A percentile compares a stretch with the other conserved stretches of the same genome.
Conservation (phyloP, 2,888 invertebrate species). For the Drosophila eohydei region DNA sequence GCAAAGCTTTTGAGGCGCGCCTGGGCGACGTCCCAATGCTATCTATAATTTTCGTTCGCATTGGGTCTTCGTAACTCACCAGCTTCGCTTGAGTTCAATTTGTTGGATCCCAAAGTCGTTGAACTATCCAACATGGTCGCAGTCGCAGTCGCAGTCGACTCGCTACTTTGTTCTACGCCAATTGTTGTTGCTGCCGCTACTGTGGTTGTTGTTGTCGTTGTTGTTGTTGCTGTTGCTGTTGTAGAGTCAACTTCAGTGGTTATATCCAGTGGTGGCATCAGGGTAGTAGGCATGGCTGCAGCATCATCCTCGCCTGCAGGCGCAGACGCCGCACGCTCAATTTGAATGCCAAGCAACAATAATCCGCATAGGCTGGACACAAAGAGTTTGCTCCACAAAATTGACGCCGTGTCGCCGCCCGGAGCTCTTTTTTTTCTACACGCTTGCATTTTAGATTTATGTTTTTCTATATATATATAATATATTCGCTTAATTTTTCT, state of each 20-base stretch:
- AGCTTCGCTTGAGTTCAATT: conserved; percentile 71
- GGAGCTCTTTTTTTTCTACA: conserved; percentile 69
- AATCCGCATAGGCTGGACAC: conserved; percentile 76
- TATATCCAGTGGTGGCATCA: conserved; percentile 61
- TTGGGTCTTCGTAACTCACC: conserved; percentile 62
- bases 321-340: conserved; percentile 76
- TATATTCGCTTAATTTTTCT: conserved; percentile 14
- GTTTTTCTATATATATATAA: conserved; percentile 12
- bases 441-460: conserved; percentile 63
- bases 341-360: conserved; percentile 81
- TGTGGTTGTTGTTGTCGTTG: conserved; percentile 24
- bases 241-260: conserved; percentile 42
- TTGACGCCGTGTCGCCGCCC: conserved; percentile 46
- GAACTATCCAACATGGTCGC: conserved; percentile 64
- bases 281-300: conserved; percentile 53
- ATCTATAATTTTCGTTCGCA: conserved; percentile 69
- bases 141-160: conserved; percentile 36
- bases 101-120: conserved; percentile 68
- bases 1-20: conserved; percentile 47
- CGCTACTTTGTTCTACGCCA: conserved; percentile 72
- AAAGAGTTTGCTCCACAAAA: conserved; percentile 63
- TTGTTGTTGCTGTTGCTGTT: conserved; percentile 24
- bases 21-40: conserved; percentile 41
- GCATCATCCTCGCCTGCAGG: conserved; percentile 73
- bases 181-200: conserved; percentile 47